These are phyloP conservation scores for Pseudotriccus pelzelni DNA, from an alignment of 2,797 vertebrate species.

Conservation along the genomic window DNA sequence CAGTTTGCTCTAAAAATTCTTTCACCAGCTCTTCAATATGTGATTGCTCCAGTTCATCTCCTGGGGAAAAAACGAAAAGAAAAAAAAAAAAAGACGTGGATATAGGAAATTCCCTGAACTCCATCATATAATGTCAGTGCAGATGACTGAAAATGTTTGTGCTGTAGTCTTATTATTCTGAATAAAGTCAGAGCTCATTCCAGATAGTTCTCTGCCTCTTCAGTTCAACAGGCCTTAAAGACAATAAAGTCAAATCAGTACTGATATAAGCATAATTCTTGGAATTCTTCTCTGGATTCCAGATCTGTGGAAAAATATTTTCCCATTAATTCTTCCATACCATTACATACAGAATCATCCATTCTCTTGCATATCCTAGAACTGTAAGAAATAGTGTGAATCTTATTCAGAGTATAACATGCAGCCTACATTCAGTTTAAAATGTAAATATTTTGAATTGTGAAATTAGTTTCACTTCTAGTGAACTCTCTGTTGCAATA, in stretches of 20 bases:
- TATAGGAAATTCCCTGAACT: background rate
- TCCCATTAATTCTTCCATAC: background rate
- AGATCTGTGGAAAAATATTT: background rate
- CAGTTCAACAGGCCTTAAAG: background rate
- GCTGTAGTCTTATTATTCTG: background rate
- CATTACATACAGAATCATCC: background rate
- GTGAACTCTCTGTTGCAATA: background rate
- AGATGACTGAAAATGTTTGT: background rate
- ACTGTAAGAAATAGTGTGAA: background rate
- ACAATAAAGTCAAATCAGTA: background rate
- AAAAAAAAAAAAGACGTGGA: accelerated
- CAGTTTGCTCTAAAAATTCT: background rate
- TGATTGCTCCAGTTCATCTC: background rate
- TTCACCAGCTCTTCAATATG: background rate
- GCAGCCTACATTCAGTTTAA: background rate
- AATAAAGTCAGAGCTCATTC: background rate
- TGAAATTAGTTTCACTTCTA: background rate
- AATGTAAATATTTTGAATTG: background rate
- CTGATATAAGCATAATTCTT: background rate
- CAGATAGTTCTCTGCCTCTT: background rate
- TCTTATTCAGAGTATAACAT: background rate
- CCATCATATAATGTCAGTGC: background rate
- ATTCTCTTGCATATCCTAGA: background rate
- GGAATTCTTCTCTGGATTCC: background rate
- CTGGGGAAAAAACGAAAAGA: accelerated